These are phyloP conservation scores for Anomalospiza imberbis DNA, from an alignment of 2,797 vertebrate genomes.

Conservation along the genomic window DNA sequence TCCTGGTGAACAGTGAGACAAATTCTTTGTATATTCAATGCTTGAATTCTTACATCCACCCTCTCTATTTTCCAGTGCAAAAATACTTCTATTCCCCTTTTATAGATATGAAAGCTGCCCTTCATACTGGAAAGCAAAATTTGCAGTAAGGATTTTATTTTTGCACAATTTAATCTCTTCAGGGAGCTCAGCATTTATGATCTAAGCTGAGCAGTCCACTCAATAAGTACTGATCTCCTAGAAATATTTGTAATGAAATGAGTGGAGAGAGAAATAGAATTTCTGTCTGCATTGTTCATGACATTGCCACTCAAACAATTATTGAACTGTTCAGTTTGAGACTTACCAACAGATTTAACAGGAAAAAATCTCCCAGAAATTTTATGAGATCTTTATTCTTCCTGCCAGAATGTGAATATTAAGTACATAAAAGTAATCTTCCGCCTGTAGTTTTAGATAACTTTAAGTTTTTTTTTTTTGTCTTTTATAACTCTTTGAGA, in stretches of 20 bases:
- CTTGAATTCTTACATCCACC: neutral
- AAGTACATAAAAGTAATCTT: neutral
- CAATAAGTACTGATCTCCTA: neutral
- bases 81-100: neutral
- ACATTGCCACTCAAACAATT: neutral
- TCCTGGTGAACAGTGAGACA: neutral
- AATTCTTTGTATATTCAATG: neutral
- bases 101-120: neutral
- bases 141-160: neutral
- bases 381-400: neutral
- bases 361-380: neutral
- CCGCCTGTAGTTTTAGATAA: neutral
- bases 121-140: neutral
- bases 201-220: neutral
- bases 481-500: neutral
- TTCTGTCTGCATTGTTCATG: neutral
- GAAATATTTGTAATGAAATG: conserved; percentile 11
- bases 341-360: neutral
- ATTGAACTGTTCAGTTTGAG: neutral
- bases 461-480: neutral
- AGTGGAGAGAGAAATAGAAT: neutral
- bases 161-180: neutral
- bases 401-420: neutral
- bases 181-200: neutral
- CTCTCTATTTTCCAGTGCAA: neutral